Evolutionary conservation across 2,888 invertebrate genomes (phyloP), one percentile per base, ranked within the genome.

Genomic region (Caenorhabditis sulstoni): DNA sequence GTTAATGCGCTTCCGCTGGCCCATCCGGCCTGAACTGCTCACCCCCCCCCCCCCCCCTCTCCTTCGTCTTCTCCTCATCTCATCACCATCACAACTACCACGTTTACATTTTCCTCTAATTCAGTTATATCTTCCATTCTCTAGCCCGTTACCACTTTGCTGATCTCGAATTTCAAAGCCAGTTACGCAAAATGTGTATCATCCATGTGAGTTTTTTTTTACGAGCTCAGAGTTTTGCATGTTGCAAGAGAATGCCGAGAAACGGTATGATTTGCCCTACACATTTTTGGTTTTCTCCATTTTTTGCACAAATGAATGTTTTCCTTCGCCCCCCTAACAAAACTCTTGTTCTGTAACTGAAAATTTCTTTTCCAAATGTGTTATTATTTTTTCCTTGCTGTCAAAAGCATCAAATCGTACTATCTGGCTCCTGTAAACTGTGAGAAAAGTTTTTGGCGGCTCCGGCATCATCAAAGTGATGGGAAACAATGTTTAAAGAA

Each of bases 1-100:
- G 53, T 53, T 79, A 79, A 79, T 68, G 73, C 50, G 73, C 64
- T 73, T 79, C 79, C 79, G 79, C 47, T 79, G 39, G 64, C 55
- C 73, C 58, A 67, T 79, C 79, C 79, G 79, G 79, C 23, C 37
- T 66, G 53, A 67, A 52, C 61, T 62, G 49, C 44, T 20, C 44
- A n/a, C 37, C 44, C 11, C 22, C 20, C 16, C 53, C 4, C 18
- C 66, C 50, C 18, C 14, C 44, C 41, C n/a, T n/a, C n/a, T n/a
- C n/a, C n/a, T n/a, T n/a, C n/a, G n/a, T n/a, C n/a, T n/a, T 35
- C 37, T 16, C 53, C n/a, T 16, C 52, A n/a, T 18, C n/a, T 50
- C 62, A 64, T 49, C 47, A 44, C 45, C 44, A 44, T 55, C 47
- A 45, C 22, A 49, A 20, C 41, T 20, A 12, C 23, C 47, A 44